These are phyloP conservation scores for Rallus limicola DNA, from an alignment of 2,113 vertebrate genomes.

Conservation along the genomic window DNA sequence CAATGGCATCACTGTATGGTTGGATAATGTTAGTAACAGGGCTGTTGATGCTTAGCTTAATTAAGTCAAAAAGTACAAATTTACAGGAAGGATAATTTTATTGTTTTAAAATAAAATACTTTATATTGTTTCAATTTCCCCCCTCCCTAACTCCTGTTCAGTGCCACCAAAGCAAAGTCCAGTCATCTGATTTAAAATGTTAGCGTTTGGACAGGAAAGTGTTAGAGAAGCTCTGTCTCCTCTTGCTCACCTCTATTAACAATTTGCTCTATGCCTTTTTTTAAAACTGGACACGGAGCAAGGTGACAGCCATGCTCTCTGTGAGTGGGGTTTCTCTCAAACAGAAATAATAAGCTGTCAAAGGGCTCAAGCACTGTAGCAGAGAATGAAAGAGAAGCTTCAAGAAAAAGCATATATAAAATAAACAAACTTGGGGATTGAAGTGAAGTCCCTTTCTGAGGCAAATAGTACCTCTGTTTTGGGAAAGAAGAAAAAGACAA, in stretches of 20 bases:
- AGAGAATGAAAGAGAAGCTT: not conserved
- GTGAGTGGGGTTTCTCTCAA: not conserved
- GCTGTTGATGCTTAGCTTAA: not conserved
- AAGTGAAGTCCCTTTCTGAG: not conserved
- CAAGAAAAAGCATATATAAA: not conserved
- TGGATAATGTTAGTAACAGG: not conserved
- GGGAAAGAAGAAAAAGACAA: not conserved
- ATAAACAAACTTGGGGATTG: not conserved
- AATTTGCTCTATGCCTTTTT: not conserved
- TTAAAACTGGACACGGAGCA: not conserved
- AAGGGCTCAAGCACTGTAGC: not conserved
- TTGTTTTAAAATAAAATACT: not conserved
- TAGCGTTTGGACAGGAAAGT: not conserved
- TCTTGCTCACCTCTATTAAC: not conserved
- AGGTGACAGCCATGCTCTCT: not conserved
- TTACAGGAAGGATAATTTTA: not conserved
- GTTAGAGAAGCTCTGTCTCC: not conserved
- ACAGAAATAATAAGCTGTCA: constrained; percentile 35
- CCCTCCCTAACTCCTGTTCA: not conserved
- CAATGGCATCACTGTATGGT: rapidly evolving
- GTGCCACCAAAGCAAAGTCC: not conserved
- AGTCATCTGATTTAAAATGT: not conserved
- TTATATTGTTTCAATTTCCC: not conserved
- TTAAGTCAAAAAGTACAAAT: not conserved
- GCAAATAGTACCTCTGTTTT: not conserved